These are phyloP conservation scores for Antitype chi DNA, from an alignment of 2,888 invertebrate genomes.

Conservation along the genomic window DNA sequence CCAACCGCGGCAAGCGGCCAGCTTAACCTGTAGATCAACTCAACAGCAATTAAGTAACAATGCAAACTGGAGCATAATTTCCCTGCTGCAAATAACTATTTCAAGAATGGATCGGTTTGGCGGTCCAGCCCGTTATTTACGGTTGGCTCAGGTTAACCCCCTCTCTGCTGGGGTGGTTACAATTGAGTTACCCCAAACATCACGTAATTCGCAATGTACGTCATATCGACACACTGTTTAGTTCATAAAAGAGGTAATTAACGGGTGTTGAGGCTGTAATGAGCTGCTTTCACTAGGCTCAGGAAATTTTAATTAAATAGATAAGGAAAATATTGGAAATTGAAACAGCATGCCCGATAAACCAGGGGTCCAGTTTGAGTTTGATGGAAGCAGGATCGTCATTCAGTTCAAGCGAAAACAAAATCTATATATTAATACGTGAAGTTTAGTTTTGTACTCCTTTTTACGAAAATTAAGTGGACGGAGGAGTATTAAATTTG, in stretches of 20 bases:
- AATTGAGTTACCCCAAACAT: constrained; percentile 38
- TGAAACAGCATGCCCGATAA: neutral
- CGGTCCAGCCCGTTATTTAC: neutral
- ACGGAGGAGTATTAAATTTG: too few species aligned
- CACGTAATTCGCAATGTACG: constrained; percentile 4
- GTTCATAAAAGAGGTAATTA: constrained; percentile 23
- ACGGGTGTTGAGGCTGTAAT: constrained; percentile 16
- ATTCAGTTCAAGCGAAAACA: neutral
- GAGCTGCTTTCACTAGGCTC: neutral
- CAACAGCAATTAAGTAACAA: too few species aligned
- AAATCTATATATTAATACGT: neutral
- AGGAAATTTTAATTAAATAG: constrained; percentile 34
- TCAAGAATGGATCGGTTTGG: constrained; percentile 28
- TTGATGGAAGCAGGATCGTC: neutral
- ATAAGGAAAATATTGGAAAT: constrained; percentile 6
- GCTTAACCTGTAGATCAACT: too few species aligned
- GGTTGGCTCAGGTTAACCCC: neutral
- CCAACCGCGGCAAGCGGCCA: too few species aligned
- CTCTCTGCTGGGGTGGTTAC: neutral
- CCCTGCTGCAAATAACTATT: constrained; percentile 32
- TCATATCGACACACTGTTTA: constrained; percentile 32
- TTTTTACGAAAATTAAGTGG: too few species aligned
- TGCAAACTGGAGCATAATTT: neutral
- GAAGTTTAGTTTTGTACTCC: too few species aligned
- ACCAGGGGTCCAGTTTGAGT: neutral